Base-by-base conservation (phyloP, 2,888 invertebrate genomes). In the Tachina grossa region DNA sequence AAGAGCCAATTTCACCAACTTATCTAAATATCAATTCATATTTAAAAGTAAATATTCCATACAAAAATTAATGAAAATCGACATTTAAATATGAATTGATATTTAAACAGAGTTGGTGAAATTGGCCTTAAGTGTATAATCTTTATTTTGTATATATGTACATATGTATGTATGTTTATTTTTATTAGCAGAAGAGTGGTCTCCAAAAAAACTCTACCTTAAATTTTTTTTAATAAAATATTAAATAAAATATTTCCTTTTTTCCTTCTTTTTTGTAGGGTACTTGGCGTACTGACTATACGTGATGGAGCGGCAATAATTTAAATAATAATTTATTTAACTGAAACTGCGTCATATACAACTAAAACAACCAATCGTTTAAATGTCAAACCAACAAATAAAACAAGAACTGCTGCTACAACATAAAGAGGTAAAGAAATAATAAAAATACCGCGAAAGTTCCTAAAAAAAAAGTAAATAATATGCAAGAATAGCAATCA, bases 281-380 rank as follows among this genome's bases (percentile, higher is more conserved):
- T 93, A 96, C 97, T 91, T 97, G 97, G 97, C 95, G 97, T 94
- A 96, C 97, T 91, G 97, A 97, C 93, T 97, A 97, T 94, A 97
- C 97, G 96, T 97, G 97, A 97, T 97, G 96, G 93, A 93, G 92
- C 89, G 91, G 92, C 88, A 92, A 92, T 89, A 92, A 92, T 89
- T 89, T 92, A 90, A 93, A 92, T 91, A 92, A 92, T 89, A 93
- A 93, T 89, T 91, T 93, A 90, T 93, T 93, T 91, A 93, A 92
- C 90, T 92, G 87, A 92, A 89, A 89, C 85, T 85, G 81, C 85
- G 82, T 86, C 65, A 77, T 84, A 69, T 61, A 84, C 55, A 47
- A 63, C 57, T 69, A 69, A 31, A 61, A 14, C 41, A 51, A 51
- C 45, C 53, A 69, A 84, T 10, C 76, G 45, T 65, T 11, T 39